Conservation (phyloP, 2,797 vertebrate genomes). For the Chaetophractus vellerosus region DNA sequence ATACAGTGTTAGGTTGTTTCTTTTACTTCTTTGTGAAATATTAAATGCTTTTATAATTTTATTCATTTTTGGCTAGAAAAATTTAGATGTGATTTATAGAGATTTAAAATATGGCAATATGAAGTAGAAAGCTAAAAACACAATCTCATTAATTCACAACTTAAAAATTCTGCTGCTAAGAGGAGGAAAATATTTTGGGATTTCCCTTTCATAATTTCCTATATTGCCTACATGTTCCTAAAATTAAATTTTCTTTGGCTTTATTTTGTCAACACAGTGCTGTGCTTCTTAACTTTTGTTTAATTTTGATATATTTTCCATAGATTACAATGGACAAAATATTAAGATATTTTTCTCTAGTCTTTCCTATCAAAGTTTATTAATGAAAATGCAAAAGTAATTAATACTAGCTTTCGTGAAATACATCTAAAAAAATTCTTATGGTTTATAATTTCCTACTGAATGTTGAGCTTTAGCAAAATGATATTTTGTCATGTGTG, state of each 20-base stretch:
- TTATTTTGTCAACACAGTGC: slow-evolving; percentile 57
- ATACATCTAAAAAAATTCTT: neutral
- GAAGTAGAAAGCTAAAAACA: slow-evolving; percentile 49
- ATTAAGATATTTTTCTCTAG: neutral
- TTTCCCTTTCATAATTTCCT: slow-evolving; percentile 54
- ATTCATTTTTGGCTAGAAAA: slow-evolving; percentile 68
- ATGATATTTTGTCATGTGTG: neutral
- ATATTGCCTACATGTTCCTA: slow-evolving; percentile 35
- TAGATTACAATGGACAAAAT: neutral
- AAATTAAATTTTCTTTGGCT: slow-evolving; percentile 56
- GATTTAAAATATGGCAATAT: slow-evolving; percentile 68
- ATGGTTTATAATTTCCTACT: slow-evolving; percentile 17
- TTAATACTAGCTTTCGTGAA: neutral
- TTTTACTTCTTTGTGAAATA: slow-evolving; percentile 69
- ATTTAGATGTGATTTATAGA: slow-evolving; percentile 37
- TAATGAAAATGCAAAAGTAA: slow-evolving; percentile 16
- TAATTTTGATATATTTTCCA: slow-evolving; percentile 31
- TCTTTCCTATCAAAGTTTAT: slow-evolving; percentile 13
- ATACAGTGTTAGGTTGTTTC: slow-evolving; percentile 18
- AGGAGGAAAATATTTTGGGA: slow-evolving; percentile 48
- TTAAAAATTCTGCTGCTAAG: slow-evolving; percentile 44
- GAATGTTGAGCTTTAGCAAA: neutral
- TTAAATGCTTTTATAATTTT: slow-evolving; percentile 69
- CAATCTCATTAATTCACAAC: slow-evolving; percentile 69
- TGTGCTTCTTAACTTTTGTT: slow-evolving; percentile 22